phyloP scores from a whole-genome alignment of 2,888 invertebrate genomes.

The Pedicia rivosa region DNA sequence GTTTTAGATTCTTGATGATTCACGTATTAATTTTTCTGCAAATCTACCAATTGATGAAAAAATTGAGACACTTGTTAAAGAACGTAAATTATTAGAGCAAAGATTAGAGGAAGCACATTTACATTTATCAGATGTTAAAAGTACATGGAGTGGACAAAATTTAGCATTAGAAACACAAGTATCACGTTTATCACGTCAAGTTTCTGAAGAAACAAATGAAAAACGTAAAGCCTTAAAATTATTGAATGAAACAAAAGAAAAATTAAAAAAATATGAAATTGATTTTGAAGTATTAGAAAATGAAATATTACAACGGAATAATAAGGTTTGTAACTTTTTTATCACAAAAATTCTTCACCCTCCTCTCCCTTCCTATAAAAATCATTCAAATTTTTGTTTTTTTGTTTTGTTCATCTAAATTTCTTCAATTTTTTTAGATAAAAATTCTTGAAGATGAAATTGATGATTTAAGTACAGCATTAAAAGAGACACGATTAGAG shows the following conservation, averaged over 20 bases:
- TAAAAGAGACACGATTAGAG: conserved; percentile 34
- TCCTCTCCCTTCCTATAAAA: too few relatives aligned
- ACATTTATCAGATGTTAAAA: conserved; percentile 77
- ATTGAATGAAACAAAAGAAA: conserved; percentile 46
- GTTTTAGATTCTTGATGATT: conserved; percentile 27
- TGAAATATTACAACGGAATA: conserved; percentile 24
- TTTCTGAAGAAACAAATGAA: conserved; percentile 70
- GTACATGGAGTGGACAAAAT: conserved; percentile 84
- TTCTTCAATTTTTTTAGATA: conserved; percentile 17
- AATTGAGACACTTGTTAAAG: conserved; percentile 38
- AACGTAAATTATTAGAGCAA: conserved; percentile 51
- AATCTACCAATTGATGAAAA: conserved; percentile 31
- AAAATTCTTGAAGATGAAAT: conserved; percentile 56
- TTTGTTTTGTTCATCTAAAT: too few relatives aligned
- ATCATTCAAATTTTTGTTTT: too few relatives aligned
- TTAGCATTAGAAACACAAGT: conserved; percentile 81
- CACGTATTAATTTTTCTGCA: conserved; percentile 14
- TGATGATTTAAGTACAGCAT: conserved; percentile 51
- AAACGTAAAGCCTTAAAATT: conserved; percentile 55
- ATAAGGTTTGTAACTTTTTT: too few relatives aligned
- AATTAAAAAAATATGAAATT: conserved; percentile 33
- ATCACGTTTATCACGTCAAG: conserved; percentile 64
- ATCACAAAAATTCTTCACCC: too few relatives aligned
- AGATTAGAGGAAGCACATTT: conserved; percentile 72
- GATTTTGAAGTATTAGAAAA: conserved; percentile 22